Evolutionary conservation across 1,140 invertebrate species (phyloP).

Genomic region (Lepidostoma basale): DNA sequence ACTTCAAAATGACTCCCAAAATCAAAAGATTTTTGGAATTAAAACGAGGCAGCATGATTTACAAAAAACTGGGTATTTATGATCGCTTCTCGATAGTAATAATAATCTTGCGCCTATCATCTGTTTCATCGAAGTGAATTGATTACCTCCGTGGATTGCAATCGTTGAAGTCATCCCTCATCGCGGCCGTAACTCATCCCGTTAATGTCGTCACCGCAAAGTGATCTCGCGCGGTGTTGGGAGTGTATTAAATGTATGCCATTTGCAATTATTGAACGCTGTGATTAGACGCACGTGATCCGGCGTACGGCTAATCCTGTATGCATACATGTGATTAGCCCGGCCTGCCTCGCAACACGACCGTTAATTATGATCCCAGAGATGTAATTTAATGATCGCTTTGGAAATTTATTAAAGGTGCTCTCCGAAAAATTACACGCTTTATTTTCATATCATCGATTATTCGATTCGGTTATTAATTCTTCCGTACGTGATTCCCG

Average conservation of each 20-base stretch:
- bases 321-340: slow-evolving; percentile 18
- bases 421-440: slow-evolving; percentile 18
- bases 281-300: slow-evolving; percentile 23
- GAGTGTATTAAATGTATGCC: slow-evolving; percentile 18
- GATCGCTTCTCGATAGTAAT: no score
- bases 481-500: not conserved
- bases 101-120: no score
- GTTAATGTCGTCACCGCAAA: slow-evolving; percentile 11
- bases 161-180: not conserved
- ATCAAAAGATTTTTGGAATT: no score
- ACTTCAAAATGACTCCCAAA: no score
- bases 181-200: not conserved
- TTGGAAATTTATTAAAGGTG: slow-evolving; percentile 2
- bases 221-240: not conserved
- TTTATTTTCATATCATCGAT: slow-evolving; percentile 26
- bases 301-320: slow-evolving; percentile 5
- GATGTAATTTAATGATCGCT: slow-evolving; percentile 16
- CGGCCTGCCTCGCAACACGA: slow-evolving; percentile 6
- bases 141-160: no score
- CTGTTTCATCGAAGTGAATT: no score
- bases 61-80: no score
- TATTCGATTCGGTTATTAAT: slow-evolving; percentile 11
- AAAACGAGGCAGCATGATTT: no score
- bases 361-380: slow-evolving; percentile 2
- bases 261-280: slow-evolving; percentile 25